Percentiles rank a stretch among this genome's conserved stretches.
Evolutionary conservation across 2,888 invertebrate genomes (phyloP).

Genomic region (Hypercompe scribonia): DNA sequence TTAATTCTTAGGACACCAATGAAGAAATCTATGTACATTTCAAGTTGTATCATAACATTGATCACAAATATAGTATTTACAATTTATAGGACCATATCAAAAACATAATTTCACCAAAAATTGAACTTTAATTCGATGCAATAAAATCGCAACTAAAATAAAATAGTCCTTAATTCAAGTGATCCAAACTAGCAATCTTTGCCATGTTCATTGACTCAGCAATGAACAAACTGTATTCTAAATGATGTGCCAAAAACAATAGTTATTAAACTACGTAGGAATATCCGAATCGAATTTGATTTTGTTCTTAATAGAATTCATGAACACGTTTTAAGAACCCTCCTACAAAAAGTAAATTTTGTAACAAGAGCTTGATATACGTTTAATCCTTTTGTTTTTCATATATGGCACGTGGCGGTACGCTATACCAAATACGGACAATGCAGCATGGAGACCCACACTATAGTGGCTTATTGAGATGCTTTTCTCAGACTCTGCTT

Average conservation of each 20-base stretch:
- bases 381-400: too few species aligned
- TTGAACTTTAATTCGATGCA: background rate
- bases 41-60: slow-evolving; percentile 1
- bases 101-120: background rate
- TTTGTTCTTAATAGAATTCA: background rate
- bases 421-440: too few species aligned
- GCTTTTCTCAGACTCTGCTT: too few species aligned
- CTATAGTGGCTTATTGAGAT: too few species aligned
- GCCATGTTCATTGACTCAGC: background rate
- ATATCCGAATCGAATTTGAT: too few species aligned
- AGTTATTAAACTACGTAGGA: too few species aligned
- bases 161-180: background rate
- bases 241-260: too few species aligned
- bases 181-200: background rate
- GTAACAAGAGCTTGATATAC: background rate
- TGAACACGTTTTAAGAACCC: background rate
- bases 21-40: slow-evolving; percentile 18
- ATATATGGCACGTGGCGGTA: too few species aligned
- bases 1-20: slow-evolving; percentile 25
- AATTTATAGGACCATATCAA: background rate
- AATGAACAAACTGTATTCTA: background rate
- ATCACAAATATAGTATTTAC: background rate
- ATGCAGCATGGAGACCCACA: too few species aligned
- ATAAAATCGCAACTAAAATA: background rate
- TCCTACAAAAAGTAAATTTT: background rate